phyloP scores from a whole-genome alignment of 2,113 vertebrate genomes.

The Sinocyclocheilus anophthalmus region DNA sequence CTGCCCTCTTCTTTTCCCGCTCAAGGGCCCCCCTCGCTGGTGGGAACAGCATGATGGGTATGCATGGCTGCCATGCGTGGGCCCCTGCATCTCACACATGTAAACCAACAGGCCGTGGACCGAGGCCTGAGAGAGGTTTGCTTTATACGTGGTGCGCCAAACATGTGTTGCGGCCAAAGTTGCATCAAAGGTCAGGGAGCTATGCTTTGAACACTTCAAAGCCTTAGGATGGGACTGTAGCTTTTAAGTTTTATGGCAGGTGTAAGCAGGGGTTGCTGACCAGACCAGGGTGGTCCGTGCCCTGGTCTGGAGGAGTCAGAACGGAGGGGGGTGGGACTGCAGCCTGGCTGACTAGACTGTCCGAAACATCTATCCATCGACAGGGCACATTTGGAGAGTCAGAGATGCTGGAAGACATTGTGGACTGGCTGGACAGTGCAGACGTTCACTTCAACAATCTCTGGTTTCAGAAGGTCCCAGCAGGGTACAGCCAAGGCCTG shows the following conservation, averaged over 20 bases:
- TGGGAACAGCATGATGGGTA: constrained; percentile 69
- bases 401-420: constrained; percentile 76
- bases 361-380: constrained; percentile 70
- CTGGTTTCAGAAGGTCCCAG: constrained; percentile 96
- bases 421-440: constrained; percentile 83
- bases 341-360: constrained; percentile 72
- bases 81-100: constrained; percentile 78
- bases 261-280: constrained; percentile 91
- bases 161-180: constrained; percentile 84
- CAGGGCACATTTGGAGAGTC: constrained; percentile 77
- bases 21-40: constrained; percentile 58
- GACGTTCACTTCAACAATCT: constrained; percentile 99
- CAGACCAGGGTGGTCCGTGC: constrained; percentile 84
- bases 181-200: constrained; percentile 88
- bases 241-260: constrained; percentile 97
- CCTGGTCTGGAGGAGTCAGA: constrained; percentile 71
- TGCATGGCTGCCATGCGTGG: constrained; percentile 74
- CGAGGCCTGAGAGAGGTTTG: constrained; percentile 74
- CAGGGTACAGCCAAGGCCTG: constrained; percentile 85
- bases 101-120: constrained; percentile 76
- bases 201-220: constrained; percentile 97
- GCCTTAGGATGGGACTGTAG: constrained; percentile 80
- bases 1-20: constrained; percentile 65
- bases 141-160: constrained; percentile 83
- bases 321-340: constrained; percentile 51